A percentile compares a stretch with the other conserved stretches of the same genome.
These are phyloP conservation scores for Diogma glabrata DNA, from an alignment of 2,888 invertebrate genomes.

Conservation along the genomic window DNA sequence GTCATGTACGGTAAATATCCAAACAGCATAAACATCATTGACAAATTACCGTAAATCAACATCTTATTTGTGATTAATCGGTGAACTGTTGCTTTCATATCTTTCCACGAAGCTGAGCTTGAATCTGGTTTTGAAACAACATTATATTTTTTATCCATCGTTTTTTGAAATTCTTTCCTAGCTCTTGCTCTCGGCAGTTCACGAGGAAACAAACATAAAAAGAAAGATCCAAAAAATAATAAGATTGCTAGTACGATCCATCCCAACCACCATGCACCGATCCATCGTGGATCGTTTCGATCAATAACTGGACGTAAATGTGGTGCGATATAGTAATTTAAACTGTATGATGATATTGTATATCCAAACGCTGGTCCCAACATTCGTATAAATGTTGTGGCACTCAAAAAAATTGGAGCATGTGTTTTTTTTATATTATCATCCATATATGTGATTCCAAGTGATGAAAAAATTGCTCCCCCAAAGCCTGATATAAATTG, in stretches of 20 bases:
- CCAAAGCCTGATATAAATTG: conserved; percentile 61
- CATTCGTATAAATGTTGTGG: conserved; percentile 55
- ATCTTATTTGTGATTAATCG: conserved; percentile 47
- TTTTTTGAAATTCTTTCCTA: conserved; percentile 28
- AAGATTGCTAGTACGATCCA: conserved; percentile 54
- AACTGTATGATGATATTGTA: conserved; percentile 49
- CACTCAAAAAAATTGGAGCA: conserved; percentile 45
- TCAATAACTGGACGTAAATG: conserved; percentile 50
- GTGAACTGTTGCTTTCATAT: conserved; percentile 43
- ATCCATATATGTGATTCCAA: conserved; percentile 63
- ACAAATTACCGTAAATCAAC: conserved; percentile 50
- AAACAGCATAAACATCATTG: conserved; percentile 49
- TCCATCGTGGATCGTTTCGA: conserved; percentile 60
- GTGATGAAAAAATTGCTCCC: conserved; percentile 53
- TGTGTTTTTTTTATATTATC: conserved; percentile 62
- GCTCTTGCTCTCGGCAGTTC: conserved; percentile 45
- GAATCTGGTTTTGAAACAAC: no score
- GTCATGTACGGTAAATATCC: conserved; percentile 31
- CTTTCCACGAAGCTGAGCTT: conserved; percentile 30
- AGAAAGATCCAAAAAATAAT: conserved; percentile 44
- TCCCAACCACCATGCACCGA: conserved; percentile 76
- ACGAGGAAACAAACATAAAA: conserved; percentile 47
- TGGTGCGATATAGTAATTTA: conserved; percentile 54
- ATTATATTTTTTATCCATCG: conserved; percentile 15
- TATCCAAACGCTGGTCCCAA: conserved; percentile 59